A percentile compares a stretch with the other conserved stretches of the same genome.
Conservation (phyloP, 2,888 invertebrate species). For the Drosophila paranaensis region DNA sequence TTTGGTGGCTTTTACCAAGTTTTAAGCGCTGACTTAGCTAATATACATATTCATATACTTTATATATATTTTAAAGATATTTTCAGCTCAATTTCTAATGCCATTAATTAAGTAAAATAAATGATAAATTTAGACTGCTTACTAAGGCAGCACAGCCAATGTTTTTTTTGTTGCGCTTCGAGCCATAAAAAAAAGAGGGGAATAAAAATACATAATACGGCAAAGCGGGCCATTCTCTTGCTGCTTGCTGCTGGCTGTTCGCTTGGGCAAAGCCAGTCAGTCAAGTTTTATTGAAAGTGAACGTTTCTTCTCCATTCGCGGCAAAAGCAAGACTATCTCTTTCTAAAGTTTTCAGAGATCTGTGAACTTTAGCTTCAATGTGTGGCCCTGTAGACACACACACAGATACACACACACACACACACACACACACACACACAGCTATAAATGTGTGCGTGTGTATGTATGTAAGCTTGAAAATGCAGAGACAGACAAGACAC, state of each 20-base stretch:
- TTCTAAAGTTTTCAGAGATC: constrained; percentile 71
- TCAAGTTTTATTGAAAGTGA: constrained; percentile 77
- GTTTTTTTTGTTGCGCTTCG: constrained; percentile 44
- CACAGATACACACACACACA: constrained; percentile 17
- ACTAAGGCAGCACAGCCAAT: constrained; percentile 13
- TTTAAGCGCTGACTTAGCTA: neutral
- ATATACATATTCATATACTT: neutral
- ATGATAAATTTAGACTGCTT: constrained; percentile 18
- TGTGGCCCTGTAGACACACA: constrained; percentile 62
- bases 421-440: constrained; percentile 10
- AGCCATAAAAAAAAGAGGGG: constrained; percentile 19
- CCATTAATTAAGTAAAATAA: neutral
- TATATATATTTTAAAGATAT: too few species aligned
- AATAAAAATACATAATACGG: constrained; percentile 13
- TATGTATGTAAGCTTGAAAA: constrained; percentile 29
- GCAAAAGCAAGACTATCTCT: constrained; percentile 74
- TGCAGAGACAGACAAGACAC: constrained; percentile 54
- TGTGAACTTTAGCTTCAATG: constrained; percentile 75
- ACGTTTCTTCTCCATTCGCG: constrained; percentile 71
- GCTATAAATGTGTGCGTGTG: neutral
- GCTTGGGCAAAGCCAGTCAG: constrained; percentile 66
- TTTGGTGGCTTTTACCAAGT: neutral
- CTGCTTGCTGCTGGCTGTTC: constrained; percentile 27
- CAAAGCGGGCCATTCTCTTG: constrained; percentile 60
- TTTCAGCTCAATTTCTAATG: neutral